Conservation (phyloP, 2,797 vertebrate species). For the Pelochelys cantorii region DNA sequence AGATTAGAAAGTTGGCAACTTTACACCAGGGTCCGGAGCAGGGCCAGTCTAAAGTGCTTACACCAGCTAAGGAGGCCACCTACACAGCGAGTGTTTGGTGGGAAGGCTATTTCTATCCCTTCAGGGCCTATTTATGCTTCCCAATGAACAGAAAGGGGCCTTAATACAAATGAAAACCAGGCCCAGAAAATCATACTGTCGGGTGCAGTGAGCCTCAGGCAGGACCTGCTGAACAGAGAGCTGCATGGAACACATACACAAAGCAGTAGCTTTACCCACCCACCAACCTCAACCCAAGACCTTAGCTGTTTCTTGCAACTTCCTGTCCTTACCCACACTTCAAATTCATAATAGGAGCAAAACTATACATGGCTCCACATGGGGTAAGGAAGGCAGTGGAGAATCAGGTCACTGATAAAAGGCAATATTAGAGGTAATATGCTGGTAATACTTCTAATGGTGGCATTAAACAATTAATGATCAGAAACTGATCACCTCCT, state of each 20-base stretch:
- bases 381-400: background rate
- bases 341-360: background rate
- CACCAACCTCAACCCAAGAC: background rate
- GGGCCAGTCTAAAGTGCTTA: background rate
- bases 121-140: background rate
- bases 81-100: background rate
- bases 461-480: background rate
- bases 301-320: background rate
- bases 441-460: rapidly evolving
- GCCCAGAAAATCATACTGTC: rapidly evolving
- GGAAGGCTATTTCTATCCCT: background rate
- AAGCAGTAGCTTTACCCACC: background rate
- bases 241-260: rapidly evolving
- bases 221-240: background rate
- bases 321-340: background rate
- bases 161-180: background rate
- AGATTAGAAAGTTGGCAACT: too few species aligned
- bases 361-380: background rate
- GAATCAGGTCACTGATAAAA: background rate
- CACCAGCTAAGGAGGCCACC: background rate
- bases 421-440: background rate
- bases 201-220: background rate
- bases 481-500: background rate
- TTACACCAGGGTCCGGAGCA: background rate
- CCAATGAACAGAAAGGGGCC: background rate